These are phyloP conservation scores for Tetragonula clypearis DNA, from an alignment of 1,140 invertebrate species.

Conservation along the genomic window DNA sequence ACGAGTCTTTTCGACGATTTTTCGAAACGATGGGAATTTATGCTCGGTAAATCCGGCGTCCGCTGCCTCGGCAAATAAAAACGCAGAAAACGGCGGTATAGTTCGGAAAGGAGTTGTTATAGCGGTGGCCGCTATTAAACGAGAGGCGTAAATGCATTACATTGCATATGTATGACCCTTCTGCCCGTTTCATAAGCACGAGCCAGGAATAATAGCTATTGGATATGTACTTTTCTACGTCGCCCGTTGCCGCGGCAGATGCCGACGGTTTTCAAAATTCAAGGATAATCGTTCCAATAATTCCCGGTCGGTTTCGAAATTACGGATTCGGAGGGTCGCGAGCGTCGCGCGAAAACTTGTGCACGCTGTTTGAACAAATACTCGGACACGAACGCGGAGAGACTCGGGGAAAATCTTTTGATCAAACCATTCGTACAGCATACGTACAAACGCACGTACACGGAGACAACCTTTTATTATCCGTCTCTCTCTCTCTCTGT, in stretches of 20 bases:
- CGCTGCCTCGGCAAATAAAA: conserved; percentile 1
- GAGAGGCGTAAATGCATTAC: conserved; percentile 49
- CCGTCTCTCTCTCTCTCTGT: no score
- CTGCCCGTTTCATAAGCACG: conserved; percentile 17
- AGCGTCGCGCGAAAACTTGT: background rate
- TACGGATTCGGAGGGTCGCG: background rate
- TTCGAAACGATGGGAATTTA: background rate
- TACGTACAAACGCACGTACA: no score
- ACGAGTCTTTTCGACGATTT: background rate
- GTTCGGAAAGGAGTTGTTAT: conserved; percentile 35
- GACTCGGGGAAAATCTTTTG: background rate
- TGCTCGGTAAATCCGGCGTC: background rate
- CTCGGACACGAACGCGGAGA: background rate
- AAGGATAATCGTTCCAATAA: background rate
- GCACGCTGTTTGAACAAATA: background rate
- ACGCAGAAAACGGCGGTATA: background rate
- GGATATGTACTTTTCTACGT: conserved; percentile 8
- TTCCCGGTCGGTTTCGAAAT: background rate
- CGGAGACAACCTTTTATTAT: background rate
- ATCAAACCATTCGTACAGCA: background rate
- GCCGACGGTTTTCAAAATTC: background rate
- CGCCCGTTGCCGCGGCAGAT: no score
- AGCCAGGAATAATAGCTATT: conserved; percentile 14
- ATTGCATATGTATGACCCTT: conserved; percentile 46
- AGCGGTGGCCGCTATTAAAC: conserved; percentile 34